Percentiles rank a stretch among this genome's conserved stretches.
phyloP scores from a whole-genome alignment of 2,113 vertebrate genomes.

The Thunnus maccoyii region DNA sequence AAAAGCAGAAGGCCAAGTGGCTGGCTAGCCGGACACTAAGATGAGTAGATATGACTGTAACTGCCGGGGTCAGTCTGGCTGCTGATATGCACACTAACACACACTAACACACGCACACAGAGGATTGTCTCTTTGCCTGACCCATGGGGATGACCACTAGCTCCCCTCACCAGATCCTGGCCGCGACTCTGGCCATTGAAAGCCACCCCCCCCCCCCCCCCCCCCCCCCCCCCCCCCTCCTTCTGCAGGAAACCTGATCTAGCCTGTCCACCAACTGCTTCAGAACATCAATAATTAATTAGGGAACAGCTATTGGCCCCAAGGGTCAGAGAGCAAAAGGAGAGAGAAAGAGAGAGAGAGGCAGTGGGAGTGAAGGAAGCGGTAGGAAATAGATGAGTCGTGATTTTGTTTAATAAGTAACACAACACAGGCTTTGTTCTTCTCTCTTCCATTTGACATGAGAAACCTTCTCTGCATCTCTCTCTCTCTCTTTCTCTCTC shows the following conservation, averaged over 20 bases:
- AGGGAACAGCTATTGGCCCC: slow-evolving; percentile 88
- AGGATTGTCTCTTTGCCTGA: slow-evolving; percentile 56
- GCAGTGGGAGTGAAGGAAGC: slow-evolving; percentile 62
- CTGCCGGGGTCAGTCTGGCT: slow-evolving; percentile 55
- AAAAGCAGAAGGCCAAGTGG: slow-evolving; percentile 48
- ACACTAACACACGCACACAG: slow-evolving; percentile 19
- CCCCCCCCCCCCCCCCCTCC: not conserved
- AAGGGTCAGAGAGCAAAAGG: slow-evolving; percentile 84
- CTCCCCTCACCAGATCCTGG: slow-evolving; percentile 72
- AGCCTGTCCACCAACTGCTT: slow-evolving; percentile 86
- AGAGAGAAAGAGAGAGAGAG: slow-evolving; percentile 63
- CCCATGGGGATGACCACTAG: slow-evolving; percentile 73
- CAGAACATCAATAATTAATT: slow-evolving; percentile 94
- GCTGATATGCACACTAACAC: slow-evolving; percentile 28
- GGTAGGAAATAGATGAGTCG: slow-evolving; percentile 52
- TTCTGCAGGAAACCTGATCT: slow-evolving; percentile 82
- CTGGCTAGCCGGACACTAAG: slow-evolving; percentile 37
- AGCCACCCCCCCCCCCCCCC: slow-evolving; percentile 20
- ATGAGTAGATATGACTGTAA: slow-evolving; percentile 51
- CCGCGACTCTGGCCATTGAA: slow-evolving; percentile 77
- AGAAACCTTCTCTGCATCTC: slow-evolving; percentile 20
- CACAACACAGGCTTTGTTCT: slow-evolving; percentile 73
- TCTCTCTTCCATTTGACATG: slow-evolving; percentile 61
- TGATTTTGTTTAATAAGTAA: slow-evolving; percentile 85
- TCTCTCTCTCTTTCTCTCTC: not conserved